These are phyloP conservation scores for Atherinomorus stipes DNA, from an alignment of 2,113 vertebrate genomes.

Conservation along the genomic window DNA sequence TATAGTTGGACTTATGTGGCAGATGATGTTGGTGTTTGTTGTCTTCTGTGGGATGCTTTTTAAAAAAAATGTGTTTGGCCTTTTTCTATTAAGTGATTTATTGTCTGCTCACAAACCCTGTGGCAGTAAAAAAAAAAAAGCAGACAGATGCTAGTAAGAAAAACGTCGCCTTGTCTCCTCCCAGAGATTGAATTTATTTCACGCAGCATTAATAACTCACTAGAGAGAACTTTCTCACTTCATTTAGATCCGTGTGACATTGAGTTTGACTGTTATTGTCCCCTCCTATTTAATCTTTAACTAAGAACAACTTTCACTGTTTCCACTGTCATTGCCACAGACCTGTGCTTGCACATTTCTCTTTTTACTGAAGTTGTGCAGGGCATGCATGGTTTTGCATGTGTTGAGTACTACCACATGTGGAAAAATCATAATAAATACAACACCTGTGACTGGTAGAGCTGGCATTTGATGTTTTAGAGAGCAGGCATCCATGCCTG, in stretches of 20 bases:
- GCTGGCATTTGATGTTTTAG: conserved; percentile 1
- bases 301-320: too few species aligned
- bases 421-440: neutral
- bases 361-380: neutral
- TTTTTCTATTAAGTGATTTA: conserved; percentile 19
- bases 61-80: neutral
- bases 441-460: conserved; percentile 3
- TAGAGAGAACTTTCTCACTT: conserved; percentile 1
- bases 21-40: neutral
- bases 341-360: conserved; percentile 35
- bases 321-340: conserved; percentile 20
- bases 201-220: neutral
- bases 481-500: neutral
- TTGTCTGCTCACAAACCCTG: conserved; percentile 24
- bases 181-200: conserved; percentile 12
- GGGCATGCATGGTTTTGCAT: conserved; percentile 6
- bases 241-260: neutral
- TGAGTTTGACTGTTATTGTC: neutral
- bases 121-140: neutral
- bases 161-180: conserved; percentile 20
- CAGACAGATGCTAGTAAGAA: conserved; percentile 9
- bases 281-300: neutral
- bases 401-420: conserved; percentile 5
- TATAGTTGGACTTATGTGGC: conserved; percentile 8
- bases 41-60: conserved; percentile 27